These are phyloP conservation scores for Mamestra configurata DNA, from an alignment of 1,140 invertebrate genomes.

Conservation along the genomic window DNA sequence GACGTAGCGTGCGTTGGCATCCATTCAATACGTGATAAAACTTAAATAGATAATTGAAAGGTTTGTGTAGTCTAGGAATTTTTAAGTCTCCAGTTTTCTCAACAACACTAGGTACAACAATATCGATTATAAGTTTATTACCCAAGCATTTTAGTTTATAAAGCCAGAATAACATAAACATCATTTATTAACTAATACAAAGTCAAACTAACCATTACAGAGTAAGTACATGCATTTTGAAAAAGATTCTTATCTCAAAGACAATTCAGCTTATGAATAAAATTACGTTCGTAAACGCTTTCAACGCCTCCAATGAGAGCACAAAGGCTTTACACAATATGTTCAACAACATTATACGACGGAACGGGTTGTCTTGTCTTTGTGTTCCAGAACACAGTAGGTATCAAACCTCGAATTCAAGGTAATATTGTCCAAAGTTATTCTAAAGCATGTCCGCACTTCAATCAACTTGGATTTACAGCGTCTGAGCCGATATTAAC, in stretches of 20 bases:
- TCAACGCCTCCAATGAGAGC: constrained; percentile 46
- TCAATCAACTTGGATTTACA: constrained; percentile 58
- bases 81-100: constrained; percentile 3
- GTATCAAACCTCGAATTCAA: constrained; percentile 61
- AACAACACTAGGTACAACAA: not conserved
- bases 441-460: constrained; percentile 67
- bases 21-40: constrained; percentile 35
- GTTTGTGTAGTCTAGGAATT: not conserved
- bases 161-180: not conserved
- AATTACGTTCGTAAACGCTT: constrained; percentile 59
- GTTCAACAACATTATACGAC: constrained; percentile 56
- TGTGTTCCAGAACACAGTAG: constrained; percentile 45
- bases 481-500: constrained; percentile 43
- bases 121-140: not conserved
- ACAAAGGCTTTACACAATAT: constrained; percentile 64
- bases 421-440: constrained; percentile 75
- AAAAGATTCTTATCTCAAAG: constrained; percentile 38
- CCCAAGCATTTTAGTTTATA: not conserved
- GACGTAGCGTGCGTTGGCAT: constrained; percentile 22
- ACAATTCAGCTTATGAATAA: constrained; percentile 49
- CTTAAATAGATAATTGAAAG: constrained; percentile 26
- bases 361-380: constrained; percentile 62
- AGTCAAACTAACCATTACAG: constrained; percentile 32
- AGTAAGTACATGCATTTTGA: constrained; percentile 14
- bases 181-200: constrained; percentile 10